phyloP scores from a whole-genome alignment of 2,888 invertebrate genomes.

The Aethes cnicana region DNA sequence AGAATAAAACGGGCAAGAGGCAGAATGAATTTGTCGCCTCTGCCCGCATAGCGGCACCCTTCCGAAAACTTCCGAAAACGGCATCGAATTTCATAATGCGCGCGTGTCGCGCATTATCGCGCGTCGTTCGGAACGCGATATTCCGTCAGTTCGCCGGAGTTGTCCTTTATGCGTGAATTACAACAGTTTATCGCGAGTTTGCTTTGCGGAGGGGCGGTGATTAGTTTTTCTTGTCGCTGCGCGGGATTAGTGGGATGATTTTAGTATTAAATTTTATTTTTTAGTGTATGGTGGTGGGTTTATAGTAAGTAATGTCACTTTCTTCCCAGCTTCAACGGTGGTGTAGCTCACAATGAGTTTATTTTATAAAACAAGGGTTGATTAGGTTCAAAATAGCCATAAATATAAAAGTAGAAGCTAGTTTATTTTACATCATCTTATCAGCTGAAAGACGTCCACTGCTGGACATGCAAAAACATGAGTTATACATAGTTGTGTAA shows the following conservation, averaged over 20 bases:
- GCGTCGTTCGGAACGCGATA: slow-evolving; percentile 61
- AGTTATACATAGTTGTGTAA: too few species aligned
- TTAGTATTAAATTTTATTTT: too few species aligned
- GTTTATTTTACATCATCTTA: too few species aligned
- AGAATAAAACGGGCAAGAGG: too few species aligned
- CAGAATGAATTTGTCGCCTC: slow-evolving; percentile 35
- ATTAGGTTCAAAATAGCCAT: too few species aligned
- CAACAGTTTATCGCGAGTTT: slow-evolving; percentile 73
- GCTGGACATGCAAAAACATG: too few species aligned
- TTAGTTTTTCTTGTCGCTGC: slow-evolving; percentile 39
- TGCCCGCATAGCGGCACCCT: slow-evolving; percentile 32
- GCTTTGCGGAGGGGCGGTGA: slow-evolving; percentile 43
- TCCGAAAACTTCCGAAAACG: slow-evolving; percentile 46
- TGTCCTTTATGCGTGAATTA: slow-evolving; percentile 57
- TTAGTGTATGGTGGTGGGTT: too few species aligned
- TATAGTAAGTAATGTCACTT: neutral
- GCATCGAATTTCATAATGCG: slow-evolving; percentile 70
- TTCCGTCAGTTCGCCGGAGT: slow-evolving; percentile 34
- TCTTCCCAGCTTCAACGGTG: too few species aligned
- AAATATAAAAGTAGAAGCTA: too few species aligned
- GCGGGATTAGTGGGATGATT: slow-evolving; percentile 21
- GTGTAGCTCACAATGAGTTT: too few species aligned
- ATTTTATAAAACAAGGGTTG: too few species aligned
- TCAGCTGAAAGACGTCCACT: too few species aligned
- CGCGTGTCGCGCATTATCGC: slow-evolving; percentile 77